Percentiles rank a stretch among this genome's conserved stretches.
Evolutionary conservation across 2,113 vertebrate species (phyloP).

Genomic region (Struthio camelus): DNA sequence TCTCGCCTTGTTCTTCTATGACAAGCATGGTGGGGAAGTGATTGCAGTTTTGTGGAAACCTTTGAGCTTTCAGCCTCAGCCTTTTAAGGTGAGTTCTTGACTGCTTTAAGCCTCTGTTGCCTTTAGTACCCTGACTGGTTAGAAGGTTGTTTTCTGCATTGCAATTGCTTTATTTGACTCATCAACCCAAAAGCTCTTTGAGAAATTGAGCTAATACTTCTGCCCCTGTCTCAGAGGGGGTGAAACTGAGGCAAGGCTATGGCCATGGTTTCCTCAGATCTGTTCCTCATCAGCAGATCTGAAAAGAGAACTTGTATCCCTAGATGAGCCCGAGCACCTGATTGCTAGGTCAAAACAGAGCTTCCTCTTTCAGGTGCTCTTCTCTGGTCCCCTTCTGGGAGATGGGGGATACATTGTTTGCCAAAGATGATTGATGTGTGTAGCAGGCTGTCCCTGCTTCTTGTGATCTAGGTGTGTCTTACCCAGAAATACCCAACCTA

Average conservation of each 20-base stretch:
- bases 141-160: background rate
- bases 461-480: background rate
- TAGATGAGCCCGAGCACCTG: background rate
- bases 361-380: background rate
- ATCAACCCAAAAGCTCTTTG: background rate
- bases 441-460: background rate
- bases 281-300: background rate
- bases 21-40: constrained; percentile 89
- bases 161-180: background rate
- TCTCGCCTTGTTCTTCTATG: constrained; percentile 93
- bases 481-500: background rate
- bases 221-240: background rate
- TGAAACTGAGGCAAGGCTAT: background rate
- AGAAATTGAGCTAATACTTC: background rate
- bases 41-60: constrained; percentile 96
- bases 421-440: background rate
- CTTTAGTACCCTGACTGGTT: background rate
- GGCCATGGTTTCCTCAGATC: background rate
- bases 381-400: background rate
- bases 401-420: background rate
- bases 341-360: background rate
- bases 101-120: background rate
- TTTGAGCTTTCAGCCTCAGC: constrained; percentile 82
- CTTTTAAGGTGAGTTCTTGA: constrained; percentile 85
- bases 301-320: background rate